phyloP scores from a whole-genome alignment of 1,140 invertebrate genomes.

The Drosophila trapezifrons region DNA sequence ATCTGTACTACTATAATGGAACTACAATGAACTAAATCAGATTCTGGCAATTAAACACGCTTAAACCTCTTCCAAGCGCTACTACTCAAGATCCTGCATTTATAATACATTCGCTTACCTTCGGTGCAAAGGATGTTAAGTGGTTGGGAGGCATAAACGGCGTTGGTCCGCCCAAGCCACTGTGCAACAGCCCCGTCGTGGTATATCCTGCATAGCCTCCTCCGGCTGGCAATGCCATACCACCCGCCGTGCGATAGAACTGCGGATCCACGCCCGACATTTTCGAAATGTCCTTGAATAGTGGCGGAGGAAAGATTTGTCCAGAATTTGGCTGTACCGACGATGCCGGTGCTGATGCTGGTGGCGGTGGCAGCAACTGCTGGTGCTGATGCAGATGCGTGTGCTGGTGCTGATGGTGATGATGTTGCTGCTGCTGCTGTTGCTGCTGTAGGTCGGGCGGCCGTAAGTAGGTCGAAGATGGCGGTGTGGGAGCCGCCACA shows the following conservation, averaged over 20 bases:
- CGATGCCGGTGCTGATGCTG: conserved; percentile 89
- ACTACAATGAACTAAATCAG: too few species aligned
- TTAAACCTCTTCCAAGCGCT: too few species aligned
- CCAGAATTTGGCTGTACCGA: conserved; percentile 81
- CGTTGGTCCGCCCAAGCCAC: conserved; percentile 88
- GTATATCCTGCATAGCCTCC: conserved; percentile 91
- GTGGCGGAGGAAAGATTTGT: conserved; percentile 85
- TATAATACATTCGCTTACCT: too few species aligned
- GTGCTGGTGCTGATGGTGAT: conserved; percentile 96
- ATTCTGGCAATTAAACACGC: too few species aligned
- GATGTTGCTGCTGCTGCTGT: conserved; percentile 92
- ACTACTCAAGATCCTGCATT: neutral
- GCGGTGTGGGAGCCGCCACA: conserved; percentile 71
- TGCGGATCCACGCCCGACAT: conserved; percentile 91
- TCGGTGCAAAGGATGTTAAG: conserved; percentile 93
- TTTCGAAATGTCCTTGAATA: conserved; percentile 95
- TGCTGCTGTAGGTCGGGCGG: conserved; percentile 91
- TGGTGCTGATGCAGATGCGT: conserved; percentile 95
- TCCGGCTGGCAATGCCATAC: conserved; percentile 88
- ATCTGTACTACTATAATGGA: too few species aligned
- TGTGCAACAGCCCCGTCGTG: conserved; percentile 89
- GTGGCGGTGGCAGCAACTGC: conserved; percentile 89
- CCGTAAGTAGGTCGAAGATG: conserved; percentile 88
- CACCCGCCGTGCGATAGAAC: conserved; percentile 88
- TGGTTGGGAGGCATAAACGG: conserved; percentile 92